Percentiles rank a stretch among this genome's conserved stretches.
Conservation (phyloP, 1,140 invertebrate genomes). For the Meteorus sp. region DNA sequence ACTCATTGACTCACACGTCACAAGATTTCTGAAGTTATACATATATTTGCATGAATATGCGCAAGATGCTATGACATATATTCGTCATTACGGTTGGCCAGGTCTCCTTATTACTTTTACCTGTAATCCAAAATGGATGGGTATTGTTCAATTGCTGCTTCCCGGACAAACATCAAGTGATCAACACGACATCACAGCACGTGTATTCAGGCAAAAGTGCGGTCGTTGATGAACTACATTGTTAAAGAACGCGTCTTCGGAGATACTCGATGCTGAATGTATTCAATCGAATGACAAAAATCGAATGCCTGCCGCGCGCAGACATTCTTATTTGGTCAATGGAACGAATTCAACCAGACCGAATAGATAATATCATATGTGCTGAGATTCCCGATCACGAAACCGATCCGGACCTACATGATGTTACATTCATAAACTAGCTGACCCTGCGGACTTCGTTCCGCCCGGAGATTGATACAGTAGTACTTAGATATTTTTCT, state of each 20-base stretch:
- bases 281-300: conserved; percentile 59
- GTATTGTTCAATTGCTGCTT: conserved; percentile 45
- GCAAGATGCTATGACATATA: conserved; percentile 1
- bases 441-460: too few species aligned
- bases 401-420: conserved; percentile 43
- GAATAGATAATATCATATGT: conserved; percentile 45
- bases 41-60: neutral
- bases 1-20: too few species aligned
- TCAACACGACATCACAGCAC: conserved; percentile 48
- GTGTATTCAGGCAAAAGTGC: conserved; percentile 56
- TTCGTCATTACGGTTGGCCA: neutral
- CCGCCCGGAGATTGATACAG: too few species aligned
- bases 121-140: conserved; percentile 28
- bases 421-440: conserved; percentile 49
- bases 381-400: conserved; percentile 53
- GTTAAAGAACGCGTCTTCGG: conserved; percentile 46
- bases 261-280: conserved; percentile 40
- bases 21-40: too few species aligned
- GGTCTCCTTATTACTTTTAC: conserved; percentile 1
- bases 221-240: conserved; percentile 52
- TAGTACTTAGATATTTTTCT: too few species aligned
- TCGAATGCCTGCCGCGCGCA: conserved; percentile 30
- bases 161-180: conserved; percentile 37
- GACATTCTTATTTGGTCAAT: conserved; percentile 51
- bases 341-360: conserved; percentile 41